phyloP scores from a whole-genome alignment of 2,113 vertebrate species.

The Picathartes gymnocephalus region DNA sequence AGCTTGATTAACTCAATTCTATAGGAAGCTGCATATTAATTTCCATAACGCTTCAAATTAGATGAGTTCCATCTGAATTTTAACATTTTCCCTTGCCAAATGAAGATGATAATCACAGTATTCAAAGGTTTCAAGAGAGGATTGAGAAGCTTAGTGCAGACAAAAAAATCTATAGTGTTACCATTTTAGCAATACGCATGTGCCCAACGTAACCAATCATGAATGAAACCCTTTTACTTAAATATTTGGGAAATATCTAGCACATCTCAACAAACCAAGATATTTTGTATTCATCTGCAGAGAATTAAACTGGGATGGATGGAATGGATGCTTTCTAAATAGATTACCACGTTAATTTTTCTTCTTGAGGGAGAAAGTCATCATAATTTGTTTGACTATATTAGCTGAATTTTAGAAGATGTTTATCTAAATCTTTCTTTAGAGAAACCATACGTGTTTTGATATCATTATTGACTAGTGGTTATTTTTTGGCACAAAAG shows the following conservation, averaged over 20 bases:
- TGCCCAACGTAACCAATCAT: not conserved
- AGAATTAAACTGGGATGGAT: not conserved
- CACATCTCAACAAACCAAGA: not conserved
- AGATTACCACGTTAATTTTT: not conserved
- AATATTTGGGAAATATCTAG: conserved; percentile 29
- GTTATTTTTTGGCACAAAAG: not conserved
- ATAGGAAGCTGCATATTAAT: conserved; percentile 39
- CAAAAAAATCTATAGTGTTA: conserved; percentile 22
- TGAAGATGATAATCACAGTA: conserved; percentile 37
- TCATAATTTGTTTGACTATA: not conserved
- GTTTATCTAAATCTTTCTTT: not conserved
- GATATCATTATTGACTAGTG: not conserved
- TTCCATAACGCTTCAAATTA: conserved; percentile 45
- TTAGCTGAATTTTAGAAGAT: not conserved
- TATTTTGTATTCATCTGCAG: not conserved
- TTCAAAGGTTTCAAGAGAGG: conserved; percentile 53
- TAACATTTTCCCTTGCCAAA: conserved; percentile 42
- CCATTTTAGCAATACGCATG: conserved; percentile 35
- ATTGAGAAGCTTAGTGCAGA: not conserved
- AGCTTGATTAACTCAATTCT: conserved; percentile 50
- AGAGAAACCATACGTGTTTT: not conserved
- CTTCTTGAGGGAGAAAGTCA: not conserved
- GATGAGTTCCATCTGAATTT: conserved; percentile 35
- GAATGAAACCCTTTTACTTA: not conserved
- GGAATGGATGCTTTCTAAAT: not conserved